phyloP scores from a whole-genome alignment of 2,113 vertebrate genomes.

The Amphiprion ocellaris region DNA sequence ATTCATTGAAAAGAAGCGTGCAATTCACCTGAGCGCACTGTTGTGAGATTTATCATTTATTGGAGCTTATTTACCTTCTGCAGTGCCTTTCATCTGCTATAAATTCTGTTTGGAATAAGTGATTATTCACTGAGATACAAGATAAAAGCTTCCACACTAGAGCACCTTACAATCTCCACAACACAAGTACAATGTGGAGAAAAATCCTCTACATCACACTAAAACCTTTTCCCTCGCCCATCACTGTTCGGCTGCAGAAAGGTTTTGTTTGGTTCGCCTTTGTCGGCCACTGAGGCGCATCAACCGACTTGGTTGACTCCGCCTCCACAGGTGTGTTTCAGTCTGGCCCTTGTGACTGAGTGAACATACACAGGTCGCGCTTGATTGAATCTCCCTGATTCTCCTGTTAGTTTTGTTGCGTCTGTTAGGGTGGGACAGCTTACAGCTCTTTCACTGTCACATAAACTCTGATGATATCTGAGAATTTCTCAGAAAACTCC shows the following conservation, averaged over 20 bases:
- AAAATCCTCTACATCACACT: neutral
- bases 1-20: neutral
- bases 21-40: neutral
- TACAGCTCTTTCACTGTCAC: neutral
- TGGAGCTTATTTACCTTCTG: neutral
- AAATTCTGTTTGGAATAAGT: neutral
- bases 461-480: neutral
- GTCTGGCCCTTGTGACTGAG: neutral
- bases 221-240: neutral
- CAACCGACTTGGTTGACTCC: neutral
- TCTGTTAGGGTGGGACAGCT: conserved; percentile 24
- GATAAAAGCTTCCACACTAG: neutral
- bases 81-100: neutral
- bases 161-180: neutral
- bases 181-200: neutral
- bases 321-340: conserved; percentile 24
- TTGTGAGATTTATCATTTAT: neutral
- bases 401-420: conserved; percentile 50
- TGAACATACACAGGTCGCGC: conserved; percentile 3
- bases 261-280: conserved; percentile 19
- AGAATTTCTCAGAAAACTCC: neutral
- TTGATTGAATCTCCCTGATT: conserved; percentile 25
- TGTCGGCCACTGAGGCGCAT: conserved; percentile 30
- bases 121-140: neutral
- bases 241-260: conserved; percentile 1